phyloP scores from a whole-genome alignment of 1,140 invertebrate genomes.

The Drosophila ogumai region DNA sequence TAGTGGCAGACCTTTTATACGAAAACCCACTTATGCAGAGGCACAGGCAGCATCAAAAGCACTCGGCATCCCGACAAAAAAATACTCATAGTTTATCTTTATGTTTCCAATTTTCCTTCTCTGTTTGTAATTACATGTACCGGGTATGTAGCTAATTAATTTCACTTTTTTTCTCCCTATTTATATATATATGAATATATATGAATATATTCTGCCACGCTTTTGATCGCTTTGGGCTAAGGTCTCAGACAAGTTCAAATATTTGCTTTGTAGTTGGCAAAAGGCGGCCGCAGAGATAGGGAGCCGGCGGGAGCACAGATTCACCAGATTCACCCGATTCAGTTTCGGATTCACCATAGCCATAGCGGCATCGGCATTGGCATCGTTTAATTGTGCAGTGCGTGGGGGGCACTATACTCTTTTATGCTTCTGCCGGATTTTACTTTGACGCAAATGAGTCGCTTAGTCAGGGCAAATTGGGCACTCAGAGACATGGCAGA shows the following conservation, averaged over 20 bases:
- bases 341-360: conserved; percentile 22
- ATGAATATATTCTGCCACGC: conserved; percentile 32
- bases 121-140: conserved; percentile 77
- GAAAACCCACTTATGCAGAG: conserved; percentile 34
- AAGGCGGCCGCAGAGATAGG: conserved; percentile 47
- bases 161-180: conserved; percentile 56
- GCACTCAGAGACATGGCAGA: conserved; percentile 43
- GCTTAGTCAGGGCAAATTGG: conserved; percentile 74
- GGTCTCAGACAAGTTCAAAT: conserved; percentile 77
- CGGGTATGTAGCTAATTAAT: conserved; percentile 75
- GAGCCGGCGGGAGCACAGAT: conserved; percentile 19
- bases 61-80: conserved; percentile 23
- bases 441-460: conserved; percentile 77
- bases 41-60: conserved; percentile 41
- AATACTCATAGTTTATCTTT: conserved; percentile 45
- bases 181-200: conserved; percentile 1
- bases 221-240: conserved; percentile 67
- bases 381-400: conserved; percentile 63
- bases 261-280: conserved; percentile 77
- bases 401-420: conserved; percentile 32
- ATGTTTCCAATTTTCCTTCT: conserved; percentile 70
- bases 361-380: conserved; percentile 35
- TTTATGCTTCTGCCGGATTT: conserved; percentile 39
- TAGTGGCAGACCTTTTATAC: conserved; percentile 32
- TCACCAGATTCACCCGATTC: conserved; percentile 23